Evolutionary conservation across 2,888 invertebrate genomes (phyloP), one percentile per base, ranked within the genome.

Genomic region (Globia sparganii): DNA sequence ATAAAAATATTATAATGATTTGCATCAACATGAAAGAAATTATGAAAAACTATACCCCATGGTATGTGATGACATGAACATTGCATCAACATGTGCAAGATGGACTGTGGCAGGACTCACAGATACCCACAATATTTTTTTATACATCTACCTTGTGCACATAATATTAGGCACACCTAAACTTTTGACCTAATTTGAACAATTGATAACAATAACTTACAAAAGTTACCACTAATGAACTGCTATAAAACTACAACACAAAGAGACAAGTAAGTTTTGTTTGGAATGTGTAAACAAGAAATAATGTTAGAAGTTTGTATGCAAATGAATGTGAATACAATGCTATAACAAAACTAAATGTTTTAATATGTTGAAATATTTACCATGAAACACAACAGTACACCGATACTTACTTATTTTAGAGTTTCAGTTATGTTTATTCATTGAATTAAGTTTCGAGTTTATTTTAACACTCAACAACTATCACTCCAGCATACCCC

Each of bases 341-440:
- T 73, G 43, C 49, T 28, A 1, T 75, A 81, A 0, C 56, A 40
- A 67, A 81, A 75, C 58, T 78, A 65, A 2, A 43, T 67, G 46
- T 62, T 81, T 25, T 9, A 70, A 34, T 31, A 40, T 46, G 46
- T 62, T 67, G 46, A 66, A 75, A 61, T 75, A 49, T 43, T 56
- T 37, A 77, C 9, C 34, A 53, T 53, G n/a, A 67, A 46, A 59
- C 18, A 28, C 62, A 49, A 70, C 43, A 66, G 9, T 68, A 34
- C 25, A 71, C 62, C 40, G 0, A 59, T 80, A 80, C 71, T 65
- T 69, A 71, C 64, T 46, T 21, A 61, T 58, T 72, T 37, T 40
- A 34, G 37, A 64, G 46, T 78, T 28, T 31, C 61, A 71, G 58
- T 25, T 28, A 43, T 31, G 13, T 80, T 59, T 71, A 62, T 11